Evolutionary conservation across 2,113 vertebrate species (phyloP).

Genomic region (Rhabdornis inornatus): DNA sequence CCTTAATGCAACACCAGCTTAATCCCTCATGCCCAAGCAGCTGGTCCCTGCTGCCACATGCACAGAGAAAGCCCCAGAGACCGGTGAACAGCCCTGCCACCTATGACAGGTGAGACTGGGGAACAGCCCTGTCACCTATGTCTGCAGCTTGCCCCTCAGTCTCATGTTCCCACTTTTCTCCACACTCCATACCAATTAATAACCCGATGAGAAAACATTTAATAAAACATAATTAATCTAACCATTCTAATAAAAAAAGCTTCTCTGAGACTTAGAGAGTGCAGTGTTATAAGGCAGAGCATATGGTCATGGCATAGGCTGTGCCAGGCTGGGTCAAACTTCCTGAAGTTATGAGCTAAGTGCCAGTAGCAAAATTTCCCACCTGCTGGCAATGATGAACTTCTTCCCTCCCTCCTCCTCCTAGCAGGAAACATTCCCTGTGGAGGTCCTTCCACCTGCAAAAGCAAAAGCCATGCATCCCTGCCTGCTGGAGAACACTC

Average conservation of each 20-base stretch:
- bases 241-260: neutral
- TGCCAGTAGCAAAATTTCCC: neutral
- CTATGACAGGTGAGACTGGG: fast-evolving
- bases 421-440: neutral
- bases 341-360: neutral
- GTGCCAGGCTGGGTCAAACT: neutral
- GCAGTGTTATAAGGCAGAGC: neutral
- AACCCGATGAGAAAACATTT: neutral
- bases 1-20: neutral
- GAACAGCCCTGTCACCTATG: fast-evolving
- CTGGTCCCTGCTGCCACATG: neutral
- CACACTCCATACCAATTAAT: neutral
- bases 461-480: neutral
- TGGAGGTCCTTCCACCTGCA: neutral
- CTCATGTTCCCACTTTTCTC: neutral
- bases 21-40: fast-evolving
- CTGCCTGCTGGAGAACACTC: neutral
- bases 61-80: neutral
- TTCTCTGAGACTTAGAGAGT: neutral
- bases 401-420: neutral
- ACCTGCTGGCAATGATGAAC: neutral
- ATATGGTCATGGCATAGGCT: neutral
- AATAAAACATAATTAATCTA: neutral
- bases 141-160: neutral
- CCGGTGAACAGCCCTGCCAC: neutral